Conservation (phyloP, 2,797 vertebrate species). For the Ctenopoma multispine region DNA sequence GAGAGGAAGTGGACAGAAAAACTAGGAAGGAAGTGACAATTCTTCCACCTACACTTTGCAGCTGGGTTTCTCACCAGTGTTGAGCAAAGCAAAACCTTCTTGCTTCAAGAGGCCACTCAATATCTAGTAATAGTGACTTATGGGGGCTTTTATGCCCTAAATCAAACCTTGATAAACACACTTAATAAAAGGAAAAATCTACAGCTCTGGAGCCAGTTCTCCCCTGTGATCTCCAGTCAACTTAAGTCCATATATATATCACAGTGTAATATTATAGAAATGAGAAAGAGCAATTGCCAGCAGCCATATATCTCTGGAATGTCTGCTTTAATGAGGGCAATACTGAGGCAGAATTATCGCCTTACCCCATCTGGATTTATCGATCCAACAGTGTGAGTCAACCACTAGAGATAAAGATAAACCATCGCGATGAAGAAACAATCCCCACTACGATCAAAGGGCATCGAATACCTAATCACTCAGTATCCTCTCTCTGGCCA, state of each 20-base stretch:
- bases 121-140: conserved; percentile 20
- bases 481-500: conserved; percentile 37
- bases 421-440: conserved; percentile 67
- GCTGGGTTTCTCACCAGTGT: conserved; percentile 31
- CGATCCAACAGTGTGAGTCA: conserved; percentile 66
- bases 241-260: conserved; percentile 46
- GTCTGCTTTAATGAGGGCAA: conserved; percentile 64
- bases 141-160: background rate
- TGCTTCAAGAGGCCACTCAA: background rate
- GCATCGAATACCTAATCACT: conserved; percentile 69
- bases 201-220: conserved; percentile 27
- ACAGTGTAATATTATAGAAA: conserved; percentile 49
- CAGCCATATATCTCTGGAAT: conserved; percentile 61
- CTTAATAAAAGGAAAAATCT: conserved; percentile 39
- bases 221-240: conserved; percentile 34
- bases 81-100: conserved; percentile 38
- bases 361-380: conserved; percentile 71
- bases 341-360: conserved; percentile 67
- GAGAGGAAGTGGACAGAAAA: conserved; percentile 65
- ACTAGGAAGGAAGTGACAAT: conserved; percentile 55
- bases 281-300: conserved; percentile 42
- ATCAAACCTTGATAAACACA: conserved; percentile 36
- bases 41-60: conserved; percentile 46
- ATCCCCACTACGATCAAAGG: conserved; percentile 70
- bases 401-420: conserved; percentile 72